A percentile compares a stretch with the other conserved stretches of the same genome.
These are phyloP conservation scores for Polymixis flavicincta DNA, from an alignment of 2,888 invertebrate genomes.

Conservation along the genomic window DNA sequence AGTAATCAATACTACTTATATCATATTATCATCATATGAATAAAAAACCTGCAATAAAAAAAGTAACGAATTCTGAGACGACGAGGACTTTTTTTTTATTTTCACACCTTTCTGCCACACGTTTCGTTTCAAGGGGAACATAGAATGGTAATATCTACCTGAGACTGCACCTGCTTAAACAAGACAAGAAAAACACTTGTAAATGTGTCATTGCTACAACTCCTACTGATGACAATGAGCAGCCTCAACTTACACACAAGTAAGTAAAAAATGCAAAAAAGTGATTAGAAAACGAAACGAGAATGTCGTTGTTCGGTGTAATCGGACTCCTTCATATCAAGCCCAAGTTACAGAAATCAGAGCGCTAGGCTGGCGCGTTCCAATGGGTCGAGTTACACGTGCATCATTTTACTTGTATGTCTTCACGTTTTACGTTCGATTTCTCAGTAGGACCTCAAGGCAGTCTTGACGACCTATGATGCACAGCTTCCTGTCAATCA, in stretches of 20 bases:
- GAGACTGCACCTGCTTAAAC: constrained; percentile 43
- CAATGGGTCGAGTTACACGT: constrained; percentile 62
- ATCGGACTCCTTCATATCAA: constrained; percentile 69
- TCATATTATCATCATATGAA: background rate
- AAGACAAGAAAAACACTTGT: constrained; percentile 37
- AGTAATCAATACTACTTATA: background rate
- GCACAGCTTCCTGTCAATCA: background rate
- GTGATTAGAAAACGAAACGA: constrained; percentile 76
- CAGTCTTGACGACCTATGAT: background rate
- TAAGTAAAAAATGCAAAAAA: constrained; percentile 62
- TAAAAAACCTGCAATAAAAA: constrained; percentile 22
- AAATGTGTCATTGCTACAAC: constrained; percentile 23
- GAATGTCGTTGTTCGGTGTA: constrained; percentile 66
- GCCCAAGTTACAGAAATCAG: constrained; percentile 74
- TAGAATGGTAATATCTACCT: constrained; percentile 33
- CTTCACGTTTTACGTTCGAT: constrained; percentile 49
- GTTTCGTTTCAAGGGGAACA: constrained; percentile 14
- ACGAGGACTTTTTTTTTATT: background rate
- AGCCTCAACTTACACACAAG: constrained; percentile 42
- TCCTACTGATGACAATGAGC: constrained; percentile 2
- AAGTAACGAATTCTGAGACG: background rate
- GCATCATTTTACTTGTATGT: constrained; percentile 58
- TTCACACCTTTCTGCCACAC: constrained; percentile 33
- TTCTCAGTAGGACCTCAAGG: constrained; percentile 29
- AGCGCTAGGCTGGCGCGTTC: constrained; percentile 58